Base-by-base conservation (phyloP, 2,888 invertebrate genomes). In the Polia nebulosa region DNA sequence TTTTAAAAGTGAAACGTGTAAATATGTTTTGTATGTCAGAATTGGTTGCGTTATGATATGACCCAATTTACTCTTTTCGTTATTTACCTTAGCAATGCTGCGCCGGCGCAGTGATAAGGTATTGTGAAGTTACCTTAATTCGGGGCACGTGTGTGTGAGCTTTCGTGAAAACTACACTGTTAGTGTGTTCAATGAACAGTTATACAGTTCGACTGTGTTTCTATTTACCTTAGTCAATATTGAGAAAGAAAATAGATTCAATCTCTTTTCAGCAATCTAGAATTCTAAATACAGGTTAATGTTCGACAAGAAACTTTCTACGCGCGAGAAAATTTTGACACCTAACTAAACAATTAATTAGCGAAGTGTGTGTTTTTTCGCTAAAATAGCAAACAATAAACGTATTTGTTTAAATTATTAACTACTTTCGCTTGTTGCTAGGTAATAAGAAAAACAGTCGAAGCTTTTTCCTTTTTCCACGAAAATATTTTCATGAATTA, bases 11-110 rank as follows among this genome's bases (percentile, higher is more conserved):
- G 41, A 45, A 78, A 20, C 57, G 44, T 51, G 55, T 59, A 27
- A 56, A 59, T 59, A 41, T 55, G 55, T 59, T 72, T 55, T 78
- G 36, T 59, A 27, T 56, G 72, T 68, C 52, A 76, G 68, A 72
- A 68, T 80, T 69, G 72, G 64, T 78, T 78, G 75, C 76, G 83
- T 64, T 79, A 73, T 81, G 63, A 47, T 58, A 49, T 71, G 85
- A 78, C 87, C 86, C 66, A 84, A 83, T 87, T 87, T 62, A 77
- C 69, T 78, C 57, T 74, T 52, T 78, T 61, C 60, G 69, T 82
- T 88, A 88, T 89, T 87, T 88, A 87, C 85, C 82, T 84, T 80
- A 82, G 74, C 77, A 74, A 84, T 62, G 57, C 15, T 22, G 80
- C 83, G 85, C 80, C 76, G 78, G 78, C 80, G 77, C 75, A 76